A percentile compares a stretch with the other conserved stretches of the same genome.
Evolutionary conservation across 2,113 vertebrate species (phyloP).

Genomic region (Felis chaus): DNA sequence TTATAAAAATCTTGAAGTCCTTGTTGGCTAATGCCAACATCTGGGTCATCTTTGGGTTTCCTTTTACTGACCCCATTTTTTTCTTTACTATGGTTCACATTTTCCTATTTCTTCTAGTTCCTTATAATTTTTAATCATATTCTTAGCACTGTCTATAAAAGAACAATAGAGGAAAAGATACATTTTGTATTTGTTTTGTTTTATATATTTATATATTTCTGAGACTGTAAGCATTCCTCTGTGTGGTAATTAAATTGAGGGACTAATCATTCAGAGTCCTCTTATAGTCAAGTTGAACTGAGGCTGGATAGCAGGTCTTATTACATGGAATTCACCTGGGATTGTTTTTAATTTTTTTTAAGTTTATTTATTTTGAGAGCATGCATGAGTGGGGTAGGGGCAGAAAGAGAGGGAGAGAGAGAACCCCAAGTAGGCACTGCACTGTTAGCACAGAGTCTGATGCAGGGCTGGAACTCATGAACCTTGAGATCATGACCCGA

Average conservation of each 20-base stretch:
- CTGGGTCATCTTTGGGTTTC: neutral
- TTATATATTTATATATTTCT: neutral
- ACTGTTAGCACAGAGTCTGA: no score
- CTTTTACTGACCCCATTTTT: neutral
- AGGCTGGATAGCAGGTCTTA: neutral
- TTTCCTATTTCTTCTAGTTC: neutral
- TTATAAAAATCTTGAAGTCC: neutral
- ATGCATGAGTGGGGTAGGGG: no score
- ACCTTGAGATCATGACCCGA: no score
- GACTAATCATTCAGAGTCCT: neutral
- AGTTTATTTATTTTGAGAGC: no score
- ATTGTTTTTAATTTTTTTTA: no score
- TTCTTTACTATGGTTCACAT: neutral
- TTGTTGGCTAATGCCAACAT: neutral
- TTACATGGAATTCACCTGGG: neutral
- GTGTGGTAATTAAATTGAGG: neutral
- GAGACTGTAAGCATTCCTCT: neutral
- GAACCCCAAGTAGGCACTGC: no score
- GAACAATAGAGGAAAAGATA: neutral
- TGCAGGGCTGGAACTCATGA: no score
- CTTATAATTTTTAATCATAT: conserved; percentile 7
- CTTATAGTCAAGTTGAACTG: neutral
- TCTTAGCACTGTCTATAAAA: neutral
- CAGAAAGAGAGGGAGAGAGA: no score
- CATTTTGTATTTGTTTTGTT: neutral